Evolutionary conservation across 1,140 invertebrate genomes (phyloP).

Genomic region (Lepidurus couesii): DNA sequence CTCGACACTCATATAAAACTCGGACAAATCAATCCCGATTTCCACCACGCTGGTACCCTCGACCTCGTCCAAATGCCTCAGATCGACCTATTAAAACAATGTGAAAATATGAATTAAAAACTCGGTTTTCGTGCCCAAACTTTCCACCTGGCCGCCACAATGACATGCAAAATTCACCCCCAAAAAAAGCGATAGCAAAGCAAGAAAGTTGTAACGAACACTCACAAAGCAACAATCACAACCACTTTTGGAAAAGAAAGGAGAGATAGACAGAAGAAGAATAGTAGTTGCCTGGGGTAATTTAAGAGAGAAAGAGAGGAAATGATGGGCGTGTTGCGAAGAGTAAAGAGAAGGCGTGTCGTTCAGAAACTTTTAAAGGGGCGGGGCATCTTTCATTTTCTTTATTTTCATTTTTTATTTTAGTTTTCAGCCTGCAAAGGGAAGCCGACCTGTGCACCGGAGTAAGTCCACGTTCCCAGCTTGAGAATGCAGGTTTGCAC

Average conservation of each 20-base stretch:
- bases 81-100: conserved; percentile 61
- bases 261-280: not conserved
- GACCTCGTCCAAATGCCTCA: conserved; percentile 84
- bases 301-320: not conserved
- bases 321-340: conserved; percentile 1
- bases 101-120: conserved; percentile 13
- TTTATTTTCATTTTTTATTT: not conserved
- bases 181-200: conserved; percentile 22
- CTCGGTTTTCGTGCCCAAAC: not conserved
- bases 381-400: not conserved
- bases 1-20: conserved; percentile 96
- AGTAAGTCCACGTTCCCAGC: conserved; percentile 57
- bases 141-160: conserved; percentile 24
- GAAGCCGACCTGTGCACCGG: conserved; percentile 49
- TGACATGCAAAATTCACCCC: conserved; percentile 20
- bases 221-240: not conserved
- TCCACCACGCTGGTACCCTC: conserved; percentile 77
- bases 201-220: not conserved
- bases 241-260: not conserved
- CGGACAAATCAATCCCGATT: conserved; percentile 86
- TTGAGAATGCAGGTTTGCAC: conserved; percentile 51
- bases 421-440: not conserved
- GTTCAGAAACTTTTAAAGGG: not conserved
- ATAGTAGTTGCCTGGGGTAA: not conserved
- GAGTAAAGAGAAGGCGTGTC: conserved; percentile 19